Evolutionary conservation across 2,797 vertebrate species (phyloP).

Genomic region (Hippopotamyrus pictus): DNA sequence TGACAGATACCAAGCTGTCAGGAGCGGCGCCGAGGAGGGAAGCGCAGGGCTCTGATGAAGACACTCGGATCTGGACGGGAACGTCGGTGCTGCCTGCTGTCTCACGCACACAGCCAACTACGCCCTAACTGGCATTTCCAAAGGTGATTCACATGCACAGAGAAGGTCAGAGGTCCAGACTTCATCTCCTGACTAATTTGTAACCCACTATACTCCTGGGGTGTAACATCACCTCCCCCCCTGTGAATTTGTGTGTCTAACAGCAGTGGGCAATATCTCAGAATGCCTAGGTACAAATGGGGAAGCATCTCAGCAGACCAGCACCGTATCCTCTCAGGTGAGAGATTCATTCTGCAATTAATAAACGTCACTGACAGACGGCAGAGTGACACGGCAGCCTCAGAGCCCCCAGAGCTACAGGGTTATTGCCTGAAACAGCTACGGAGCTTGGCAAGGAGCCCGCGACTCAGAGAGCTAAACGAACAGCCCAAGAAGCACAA

Average conservation of each 20-base stretch:
- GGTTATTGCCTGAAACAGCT: neutral
- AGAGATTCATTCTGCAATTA: neutral
- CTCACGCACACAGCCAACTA: neutral
- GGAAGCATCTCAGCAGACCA: neutral
- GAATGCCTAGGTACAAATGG: neutral
- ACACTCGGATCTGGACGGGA: neutral
- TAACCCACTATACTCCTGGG: neutral
- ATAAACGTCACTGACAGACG: neutral
- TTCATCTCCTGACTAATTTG: neutral
- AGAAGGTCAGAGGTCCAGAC: neutral
- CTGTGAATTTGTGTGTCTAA: neutral
- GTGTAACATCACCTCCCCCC: neutral
- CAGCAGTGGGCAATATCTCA: neutral
- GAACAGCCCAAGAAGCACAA: neutral
- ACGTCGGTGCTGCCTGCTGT: neutral
- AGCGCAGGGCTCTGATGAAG: neutral
- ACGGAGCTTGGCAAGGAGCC: neutral
- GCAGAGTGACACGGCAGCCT: neutral
- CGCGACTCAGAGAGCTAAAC: neutral
- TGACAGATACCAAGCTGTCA: neutral
- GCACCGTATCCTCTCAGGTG: neutral
- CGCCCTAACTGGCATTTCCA: neutral
- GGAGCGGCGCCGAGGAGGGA: neutral
- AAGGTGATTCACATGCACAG: neutral
- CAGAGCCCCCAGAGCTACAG: neutral